Conservation (phyloP, 2,113 vertebrate genomes). For the Bungarus multicinctus region DNA sequence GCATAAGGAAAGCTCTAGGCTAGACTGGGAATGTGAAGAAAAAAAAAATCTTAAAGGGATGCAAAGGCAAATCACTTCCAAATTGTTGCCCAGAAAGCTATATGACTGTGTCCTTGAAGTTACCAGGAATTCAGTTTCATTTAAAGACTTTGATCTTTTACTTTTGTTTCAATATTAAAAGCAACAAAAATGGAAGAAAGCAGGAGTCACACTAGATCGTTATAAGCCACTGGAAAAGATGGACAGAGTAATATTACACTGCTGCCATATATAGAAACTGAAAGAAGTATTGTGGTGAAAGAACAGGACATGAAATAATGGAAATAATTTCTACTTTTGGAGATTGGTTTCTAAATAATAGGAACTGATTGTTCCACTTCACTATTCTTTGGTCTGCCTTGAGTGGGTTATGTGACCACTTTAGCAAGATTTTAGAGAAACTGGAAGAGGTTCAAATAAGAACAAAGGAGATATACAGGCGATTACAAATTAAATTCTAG, state of each 20-base stretch:
- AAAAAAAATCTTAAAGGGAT: background rate
- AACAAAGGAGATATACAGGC: background rate
- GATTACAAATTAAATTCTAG: background rate
- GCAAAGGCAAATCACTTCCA: background rate
- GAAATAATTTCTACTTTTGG: background rate
- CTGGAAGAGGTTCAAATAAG: background rate
- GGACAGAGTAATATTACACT: background rate
- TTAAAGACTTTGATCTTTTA: background rate
- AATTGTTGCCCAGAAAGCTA: background rate
- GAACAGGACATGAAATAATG: background rate
- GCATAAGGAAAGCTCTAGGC: background rate
- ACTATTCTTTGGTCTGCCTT: background rate
- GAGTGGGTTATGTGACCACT: background rate
- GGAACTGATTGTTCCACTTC: background rate
- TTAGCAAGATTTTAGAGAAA: background rate
- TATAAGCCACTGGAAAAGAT: background rate
- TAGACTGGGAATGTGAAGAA: background rate
- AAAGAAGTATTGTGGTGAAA: background rate
- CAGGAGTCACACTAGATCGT: background rate
- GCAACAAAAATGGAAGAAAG: background rate
- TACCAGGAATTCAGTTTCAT: background rate
- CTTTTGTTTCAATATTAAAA: background rate
- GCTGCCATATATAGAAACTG: no score
- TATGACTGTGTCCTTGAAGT: background rate
- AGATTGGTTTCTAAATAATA: background rate